phyloP scores from a whole-genome alignment of 2,888 invertebrate genomes.

The Amiota mariae region DNA sequence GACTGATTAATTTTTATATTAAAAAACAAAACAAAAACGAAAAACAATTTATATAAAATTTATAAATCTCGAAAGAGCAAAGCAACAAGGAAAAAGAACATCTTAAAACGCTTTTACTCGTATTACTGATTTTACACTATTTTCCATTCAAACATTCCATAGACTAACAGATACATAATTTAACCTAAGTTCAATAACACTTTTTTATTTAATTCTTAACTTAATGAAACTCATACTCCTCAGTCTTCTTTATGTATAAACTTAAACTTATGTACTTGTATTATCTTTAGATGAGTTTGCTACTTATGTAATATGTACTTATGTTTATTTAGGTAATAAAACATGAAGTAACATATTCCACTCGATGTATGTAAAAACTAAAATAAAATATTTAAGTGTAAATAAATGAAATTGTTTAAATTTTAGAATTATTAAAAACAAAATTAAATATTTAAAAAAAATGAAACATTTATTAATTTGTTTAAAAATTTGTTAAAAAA shows the following conservation, averaged over 20 bases:
- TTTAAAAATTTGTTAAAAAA: neutral
- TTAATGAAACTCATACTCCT: conserved; percentile 37
- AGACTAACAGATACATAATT: neutral
- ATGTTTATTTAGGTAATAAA: neutral
- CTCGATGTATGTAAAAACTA: conserved; percentile 17
- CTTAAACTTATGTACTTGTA: conserved; percentile 40
- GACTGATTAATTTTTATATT: conserved; percentile 68
- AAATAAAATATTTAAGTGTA: conserved; percentile 39
- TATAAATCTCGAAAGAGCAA: neutral
- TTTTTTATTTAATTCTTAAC: neutral
- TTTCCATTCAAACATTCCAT: conserved; percentile 17
- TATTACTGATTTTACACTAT: neutral
- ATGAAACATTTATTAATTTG: neutral
- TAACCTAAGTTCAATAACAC: conserved; percentile 7
- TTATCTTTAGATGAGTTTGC: conserved; percentile 64
- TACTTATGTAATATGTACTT: conserved; percentile 52
- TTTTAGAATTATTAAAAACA: neutral
- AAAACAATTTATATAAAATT: conserved; percentile 11
- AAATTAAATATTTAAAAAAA: neutral
- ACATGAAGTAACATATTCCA: conserved; percentile 11
- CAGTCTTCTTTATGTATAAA: conserved; percentile 50
- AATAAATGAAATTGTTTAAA: conserved; percentile 30
- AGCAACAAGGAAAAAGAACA: too few relatives aligned
- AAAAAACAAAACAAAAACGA: conserved; percentile 46
- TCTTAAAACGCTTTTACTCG: neutral